Base-by-base conservation (phyloP, 2,888 invertebrate genomes). In the Falcaria lacertinaria region DNA sequence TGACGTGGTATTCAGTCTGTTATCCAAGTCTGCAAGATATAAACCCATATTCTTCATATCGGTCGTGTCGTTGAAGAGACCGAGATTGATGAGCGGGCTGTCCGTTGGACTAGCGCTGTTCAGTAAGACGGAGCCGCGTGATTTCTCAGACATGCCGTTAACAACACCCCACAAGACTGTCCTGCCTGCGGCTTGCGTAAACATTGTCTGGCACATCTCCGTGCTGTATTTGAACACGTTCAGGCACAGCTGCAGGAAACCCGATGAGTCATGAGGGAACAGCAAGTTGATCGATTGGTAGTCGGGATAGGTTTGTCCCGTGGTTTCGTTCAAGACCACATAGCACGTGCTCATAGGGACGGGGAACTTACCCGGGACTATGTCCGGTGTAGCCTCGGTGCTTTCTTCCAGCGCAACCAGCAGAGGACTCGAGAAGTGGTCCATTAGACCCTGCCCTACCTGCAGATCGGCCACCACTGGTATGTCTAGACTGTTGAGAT, bases 141-240 rank as follows among this genome's bases (percentile, higher is more conserved):
- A 19, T 5, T 19, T 19, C 3, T 2, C 3, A 5, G 2, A 5
- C 19, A 19, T 2, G 3, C 2, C 5, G 19, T 19, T 19, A 19
- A 4, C 3, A 4, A 19, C 19, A 5, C 19, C 5, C 3, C 2
- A 19, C 3, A 19, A 5, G 19, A 19, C 3, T n/a, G n/a, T 60
- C 2, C 40, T 55, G 0, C 44, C 47, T 1, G 19, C 34, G 33
- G 49, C 57, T 3, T 46, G 48, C 4, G 43, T 43, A 15, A 50
- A 47, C 4, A 64, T 47, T 15, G 44, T 54, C n/a, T 71, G 49
- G 32, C 68, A 70, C 33, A 74, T 53, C 0, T 48, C 44, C n/a
- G 55, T 39, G 0, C 52, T 42, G 19, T 64, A 69, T 5, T 64
- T 60, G 2, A 67, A 59, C 0, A 41, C 46, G 11, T 62, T 57